A percentile compares a stretch with the other conserved stretches of the same genome.
Conservation (phyloP, 2,113 vertebrate species). For the Urocolius indicus region DNA sequence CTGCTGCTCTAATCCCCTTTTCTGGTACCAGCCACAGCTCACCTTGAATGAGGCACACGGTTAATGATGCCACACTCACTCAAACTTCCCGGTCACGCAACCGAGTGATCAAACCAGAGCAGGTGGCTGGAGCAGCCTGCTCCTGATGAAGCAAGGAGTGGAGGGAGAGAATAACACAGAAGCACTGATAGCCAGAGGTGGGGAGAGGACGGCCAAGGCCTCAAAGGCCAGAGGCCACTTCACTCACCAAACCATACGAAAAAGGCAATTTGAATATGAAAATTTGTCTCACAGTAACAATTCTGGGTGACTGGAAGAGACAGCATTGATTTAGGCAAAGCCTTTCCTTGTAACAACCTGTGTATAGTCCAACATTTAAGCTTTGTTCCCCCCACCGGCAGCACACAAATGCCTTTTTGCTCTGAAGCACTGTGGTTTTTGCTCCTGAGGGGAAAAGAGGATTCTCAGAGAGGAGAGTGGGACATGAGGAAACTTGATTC, state of each 20-base stretch:
- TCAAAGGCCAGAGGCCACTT: neutral
- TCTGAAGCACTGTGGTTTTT: rapidly evolving
- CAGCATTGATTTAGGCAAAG: neutral
- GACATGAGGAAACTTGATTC: neutral
- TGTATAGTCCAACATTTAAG: neutral
- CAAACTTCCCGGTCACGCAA: neutral
- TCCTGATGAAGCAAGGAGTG: neutral
- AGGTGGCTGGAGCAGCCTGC: neutral
- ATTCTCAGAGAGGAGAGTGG: neutral
- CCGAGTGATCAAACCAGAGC: neutral
- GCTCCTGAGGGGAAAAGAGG: neutral
- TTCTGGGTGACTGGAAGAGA: neutral
- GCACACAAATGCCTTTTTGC: neutral
- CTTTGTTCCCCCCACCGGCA: neutral
- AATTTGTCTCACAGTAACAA: neutral
- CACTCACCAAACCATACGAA: neutral
- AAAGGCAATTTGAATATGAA: neutral
- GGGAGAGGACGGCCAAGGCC: neutral
- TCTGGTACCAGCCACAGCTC: neutral
- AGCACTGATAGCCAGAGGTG: neutral
- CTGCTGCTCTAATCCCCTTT: neutral
- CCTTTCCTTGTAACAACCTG: neutral
- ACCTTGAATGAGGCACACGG: neutral
- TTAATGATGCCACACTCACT: neutral
- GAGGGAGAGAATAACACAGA: neutral